Base-by-base conservation (phyloP, 2,797 vertebrate genomes). In the Pangasius djambal region DNA sequence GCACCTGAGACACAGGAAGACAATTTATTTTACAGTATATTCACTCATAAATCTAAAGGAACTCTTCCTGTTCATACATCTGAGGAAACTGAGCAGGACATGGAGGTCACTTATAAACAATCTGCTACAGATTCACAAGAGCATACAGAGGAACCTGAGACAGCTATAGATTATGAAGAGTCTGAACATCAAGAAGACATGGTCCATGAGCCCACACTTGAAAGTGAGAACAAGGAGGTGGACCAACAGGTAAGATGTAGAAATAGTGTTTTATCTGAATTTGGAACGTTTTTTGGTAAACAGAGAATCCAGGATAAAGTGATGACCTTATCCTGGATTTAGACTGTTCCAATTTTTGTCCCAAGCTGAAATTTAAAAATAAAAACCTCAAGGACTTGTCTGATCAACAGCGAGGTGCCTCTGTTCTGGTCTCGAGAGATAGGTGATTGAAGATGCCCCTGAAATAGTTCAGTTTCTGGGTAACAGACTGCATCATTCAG, bases 281-380 rank as follows among this genome's bases (percentile, higher is more conserved):
- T n/a, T 59, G 52, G 52, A 89, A 55, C 72, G 1, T 48, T 20
- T 50, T 10, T 65, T 78, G 44, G n/a, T 20, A 12, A 67, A 75
- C 6, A 70, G 48, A 85, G 44, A 87, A 79, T 86, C 10, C 69
- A 67, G 67, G 65, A 91, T 79, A 91, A 91, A 91, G 85, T 86
- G 72, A 74, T 86, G 86, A 89, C 75, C 91, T 88, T 88, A 88
- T 90, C 55, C 85, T 52, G 67, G 86, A 87, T 92, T 81, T 92
- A 92, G 79, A 85, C 75, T 92, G 92, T 88, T 94, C 91, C 87
- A 91, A 89, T 94, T 94, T 70, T 83, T 89, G 85, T 93, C 90
- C 93, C 91, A 92, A 89, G 91, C 93, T 87, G 92, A 91, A 89
- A 92, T 90, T 92, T 92, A 95, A 93, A 95, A 94, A 93, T 92